Conservation (phyloP, 2,113 vertebrate genomes). For the Paralichthys olivaceus region DNA sequence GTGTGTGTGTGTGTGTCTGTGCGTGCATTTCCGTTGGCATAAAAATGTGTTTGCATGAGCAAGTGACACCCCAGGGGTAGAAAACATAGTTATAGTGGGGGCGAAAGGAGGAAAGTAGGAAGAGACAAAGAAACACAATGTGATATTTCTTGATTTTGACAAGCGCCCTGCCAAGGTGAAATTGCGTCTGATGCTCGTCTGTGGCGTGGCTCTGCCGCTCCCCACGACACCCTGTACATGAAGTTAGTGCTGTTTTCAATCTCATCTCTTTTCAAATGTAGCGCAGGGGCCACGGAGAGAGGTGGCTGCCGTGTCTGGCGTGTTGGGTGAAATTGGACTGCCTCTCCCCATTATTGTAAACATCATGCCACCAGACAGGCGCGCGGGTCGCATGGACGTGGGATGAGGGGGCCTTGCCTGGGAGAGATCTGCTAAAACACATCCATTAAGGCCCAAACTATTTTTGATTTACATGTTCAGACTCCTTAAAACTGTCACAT, state of each 20-base stretch:
- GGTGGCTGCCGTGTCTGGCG: conserved; percentile 78
- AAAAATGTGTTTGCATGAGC: conserved; percentile 50
- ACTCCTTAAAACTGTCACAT: conserved; percentile 84
- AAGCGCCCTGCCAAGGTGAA: conserved; percentile 79
- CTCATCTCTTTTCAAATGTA: conserved; percentile 85
- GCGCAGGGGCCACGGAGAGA: conserved; percentile 70
- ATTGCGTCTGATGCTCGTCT: conserved; percentile 78
- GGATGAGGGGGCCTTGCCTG: conserved; percentile 69
- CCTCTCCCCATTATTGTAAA: conserved; percentile 87
- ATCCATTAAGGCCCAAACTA: conserved; percentile 85
- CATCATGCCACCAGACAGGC: conserved; percentile 84
- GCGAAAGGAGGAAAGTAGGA: conserved; percentile 25
- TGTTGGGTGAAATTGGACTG: conserved; percentile 87
- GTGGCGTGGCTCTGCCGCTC: conserved; percentile 59
- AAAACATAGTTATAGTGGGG: conserved; percentile 68
- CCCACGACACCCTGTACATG: conserved; percentile 67
- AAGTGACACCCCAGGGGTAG: conserved; percentile 72
- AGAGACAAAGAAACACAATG: conserved; percentile 66
- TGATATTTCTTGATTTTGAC: conserved; percentile 83
- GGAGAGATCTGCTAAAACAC: conserved; percentile 83
- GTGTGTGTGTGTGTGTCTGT: conserved; percentile 15
- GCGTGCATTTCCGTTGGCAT: conserved; percentile 24
- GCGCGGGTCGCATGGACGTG: conserved; percentile 71
- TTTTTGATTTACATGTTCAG: conserved; percentile 88
- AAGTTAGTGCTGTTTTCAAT: conserved; percentile 85